phyloP scores from a whole-genome alignment of 2,888 invertebrate genomes.

The Apodemia hepburni region DNA sequence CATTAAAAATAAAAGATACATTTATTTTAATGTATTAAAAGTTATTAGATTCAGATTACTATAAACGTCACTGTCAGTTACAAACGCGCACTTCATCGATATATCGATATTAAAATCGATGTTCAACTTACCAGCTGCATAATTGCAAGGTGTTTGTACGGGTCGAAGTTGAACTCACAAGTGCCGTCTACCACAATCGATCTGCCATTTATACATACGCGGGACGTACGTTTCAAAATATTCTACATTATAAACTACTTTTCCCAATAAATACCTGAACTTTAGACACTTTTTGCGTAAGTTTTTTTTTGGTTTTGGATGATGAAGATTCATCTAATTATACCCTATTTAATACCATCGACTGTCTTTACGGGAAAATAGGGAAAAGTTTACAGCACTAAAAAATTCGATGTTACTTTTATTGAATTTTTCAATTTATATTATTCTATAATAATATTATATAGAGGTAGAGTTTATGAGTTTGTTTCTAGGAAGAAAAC shows the following conservation, averaged over 20 bases:
- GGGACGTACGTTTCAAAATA: constrained; percentile 57
- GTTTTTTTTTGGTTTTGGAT: constrained; percentile 26
- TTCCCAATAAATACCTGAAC: constrained; percentile 56
- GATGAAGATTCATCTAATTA: neutral
- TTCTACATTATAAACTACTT: constrained; percentile 59
- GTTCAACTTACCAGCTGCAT: constrained; percentile 68
- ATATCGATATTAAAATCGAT: constrained; percentile 21
- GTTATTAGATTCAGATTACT: too few relatives aligned
- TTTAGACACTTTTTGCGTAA: constrained; percentile 50
- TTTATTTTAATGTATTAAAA: too few relatives aligned
- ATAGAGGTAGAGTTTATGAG: too few relatives aligned
- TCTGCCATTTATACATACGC: constrained; percentile 56
- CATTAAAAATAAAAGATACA: too few relatives aligned
- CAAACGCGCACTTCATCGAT: constrained; percentile 1
- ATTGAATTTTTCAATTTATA: too few relatives aligned
- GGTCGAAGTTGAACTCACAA: constrained; percentile 65
- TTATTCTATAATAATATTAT: too few relatives aligned
- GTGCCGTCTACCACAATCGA: constrained; percentile 46
- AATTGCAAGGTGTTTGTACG: constrained; percentile 41
- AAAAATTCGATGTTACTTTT: too few relatives aligned
- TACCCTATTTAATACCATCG: neutral
- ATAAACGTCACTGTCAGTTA: constrained; percentile 1
- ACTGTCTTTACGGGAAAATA: neutral
- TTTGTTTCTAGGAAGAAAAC: too few relatives aligned
- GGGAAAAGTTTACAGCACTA: too few relatives aligned